A percentile compares a stretch with the other conserved stretches of the same genome.
Evolutionary conservation across 2,888 invertebrate species (phyloP).

Genomic region (Agonum fuliginosum): DNA sequence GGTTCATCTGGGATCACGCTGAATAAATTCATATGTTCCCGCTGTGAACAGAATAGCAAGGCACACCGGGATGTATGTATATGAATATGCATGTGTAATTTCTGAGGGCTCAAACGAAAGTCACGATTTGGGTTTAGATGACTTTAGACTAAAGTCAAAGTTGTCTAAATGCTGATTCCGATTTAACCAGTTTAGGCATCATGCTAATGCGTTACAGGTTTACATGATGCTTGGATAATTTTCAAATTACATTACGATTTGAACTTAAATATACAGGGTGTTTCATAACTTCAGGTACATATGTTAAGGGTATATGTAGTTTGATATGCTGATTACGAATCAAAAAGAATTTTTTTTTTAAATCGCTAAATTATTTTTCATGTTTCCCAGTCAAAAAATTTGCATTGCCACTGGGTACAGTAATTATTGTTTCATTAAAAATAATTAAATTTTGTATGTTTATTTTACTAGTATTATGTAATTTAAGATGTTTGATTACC

Average conservation of each 20-base stretch:
- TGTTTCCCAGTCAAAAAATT: no score
- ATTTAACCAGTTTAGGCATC: not conserved
- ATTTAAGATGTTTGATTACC: no score
- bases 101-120: not conserved
- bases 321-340: no score
- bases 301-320: no score
- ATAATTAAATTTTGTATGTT: no score
- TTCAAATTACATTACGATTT: not conserved
- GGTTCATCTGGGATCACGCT: slow-evolving; percentile 8
- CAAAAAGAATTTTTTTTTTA: no score
- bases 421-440: no score
- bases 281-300: not conserved
- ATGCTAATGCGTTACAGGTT: not conserved
- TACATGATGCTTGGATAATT: not conserved
- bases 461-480: no score
- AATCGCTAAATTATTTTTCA: no score
- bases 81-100: not conserved
- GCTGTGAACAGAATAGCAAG: not conserved
- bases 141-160: no score
- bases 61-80: not conserved
- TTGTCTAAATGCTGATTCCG: not conserved
- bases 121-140: not conserved
- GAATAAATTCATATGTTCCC: slow-evolving; percentile 8
- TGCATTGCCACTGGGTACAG: no score
- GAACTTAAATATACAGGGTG: not conserved